Conservation (phyloP, 1,140 invertebrate genomes). For the Procambarus virginalis region DNA sequence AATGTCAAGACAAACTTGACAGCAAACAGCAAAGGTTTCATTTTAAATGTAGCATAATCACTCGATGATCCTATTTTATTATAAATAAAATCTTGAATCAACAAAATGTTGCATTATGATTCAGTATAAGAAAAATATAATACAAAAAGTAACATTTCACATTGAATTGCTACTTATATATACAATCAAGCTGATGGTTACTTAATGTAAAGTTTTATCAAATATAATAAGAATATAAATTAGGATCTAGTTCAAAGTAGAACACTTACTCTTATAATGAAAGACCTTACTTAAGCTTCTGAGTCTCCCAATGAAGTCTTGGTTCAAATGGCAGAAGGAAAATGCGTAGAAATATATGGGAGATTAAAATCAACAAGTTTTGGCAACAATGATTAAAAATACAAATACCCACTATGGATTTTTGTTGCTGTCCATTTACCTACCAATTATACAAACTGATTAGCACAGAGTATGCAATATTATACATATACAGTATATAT, state of each 20-base stretch:
- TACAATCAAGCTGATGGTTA: background rate
- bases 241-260: background rate
- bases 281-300: background rate
- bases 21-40: background rate
- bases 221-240: background rate
- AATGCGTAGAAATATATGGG: background rate
- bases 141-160: background rate
- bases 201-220: background rate
- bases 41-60: background rate
- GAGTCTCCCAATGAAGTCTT: background rate
- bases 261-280: background rate
- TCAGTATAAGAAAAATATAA: background rate
- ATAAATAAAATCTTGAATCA: background rate
- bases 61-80: background rate
- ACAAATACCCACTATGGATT: background rate
- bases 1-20: background rate
- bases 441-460: background rate
- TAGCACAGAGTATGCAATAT: background rate
- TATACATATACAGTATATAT: background rate
- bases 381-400: background rate
- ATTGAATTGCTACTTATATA: background rate
- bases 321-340: background rate
- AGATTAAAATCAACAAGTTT: background rate
- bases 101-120: background rate
- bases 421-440: background rate